phyloP scores from a whole-genome alignment of 2,888 invertebrate genomes.

The Unio delphinus region DNA sequence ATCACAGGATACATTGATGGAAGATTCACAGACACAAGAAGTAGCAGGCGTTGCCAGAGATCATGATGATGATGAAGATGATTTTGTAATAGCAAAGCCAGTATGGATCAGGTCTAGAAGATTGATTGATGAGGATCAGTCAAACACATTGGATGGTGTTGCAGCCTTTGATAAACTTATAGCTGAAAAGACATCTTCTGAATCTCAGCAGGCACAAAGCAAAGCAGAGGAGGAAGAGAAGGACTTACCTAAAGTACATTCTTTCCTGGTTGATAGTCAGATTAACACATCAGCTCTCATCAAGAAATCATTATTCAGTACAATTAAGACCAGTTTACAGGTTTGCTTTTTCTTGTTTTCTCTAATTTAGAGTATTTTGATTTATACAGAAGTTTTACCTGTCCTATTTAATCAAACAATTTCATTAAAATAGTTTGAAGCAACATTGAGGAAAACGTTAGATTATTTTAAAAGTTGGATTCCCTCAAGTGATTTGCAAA shows the following conservation, averaged over 20 bases:
- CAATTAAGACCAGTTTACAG: slow-evolving; percentile 1
- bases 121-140: slow-evolving; percentile 51
- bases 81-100: slow-evolving; percentile 48
- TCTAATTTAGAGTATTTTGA: not conserved
- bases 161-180: not conserved
- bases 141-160: slow-evolving; percentile 26
- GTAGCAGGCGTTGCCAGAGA: not conserved
- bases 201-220: not conserved
- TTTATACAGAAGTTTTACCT: too few species aligned
- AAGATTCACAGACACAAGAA: slow-evolving; percentile 5
- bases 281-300: not conserved
- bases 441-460: too few species aligned
- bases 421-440: too few species aligned
- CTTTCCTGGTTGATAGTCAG: slow-evolving; percentile 14
- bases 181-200: not conserved
- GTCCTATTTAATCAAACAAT: too few species aligned
- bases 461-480: too few species aligned
- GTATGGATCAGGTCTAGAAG: slow-evolving; percentile 23
- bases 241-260: not conserved
- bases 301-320: not conserved
- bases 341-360: not conserved
- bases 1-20: not conserved
- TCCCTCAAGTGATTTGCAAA: too few species aligned
- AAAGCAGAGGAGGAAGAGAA: not conserved
- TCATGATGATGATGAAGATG: slow-evolving; percentile 43